Percentiles rank a stretch among this genome's conserved stretches.
Evolutionary conservation across 2,797 vertebrate genomes (phyloP).

Genomic region (Chaetophractus vellerosus): DNA sequence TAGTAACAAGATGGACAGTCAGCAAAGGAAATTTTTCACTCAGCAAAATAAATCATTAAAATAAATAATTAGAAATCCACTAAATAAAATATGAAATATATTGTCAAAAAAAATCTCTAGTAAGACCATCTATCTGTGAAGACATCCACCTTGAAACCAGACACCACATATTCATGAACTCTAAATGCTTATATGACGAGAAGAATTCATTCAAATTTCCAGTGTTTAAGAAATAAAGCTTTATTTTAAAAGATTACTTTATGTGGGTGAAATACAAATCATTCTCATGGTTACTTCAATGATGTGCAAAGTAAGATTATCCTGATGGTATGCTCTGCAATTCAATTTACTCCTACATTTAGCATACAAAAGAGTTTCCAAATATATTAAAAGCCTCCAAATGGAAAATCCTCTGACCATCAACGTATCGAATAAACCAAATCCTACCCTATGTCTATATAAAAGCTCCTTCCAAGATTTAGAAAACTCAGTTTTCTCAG

Average conservation of each 20-base stretch:
- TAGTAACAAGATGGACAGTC: background rate
- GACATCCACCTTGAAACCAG: background rate
- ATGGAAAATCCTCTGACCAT: background rate
- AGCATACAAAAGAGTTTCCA: background rate
- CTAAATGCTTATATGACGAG: background rate
- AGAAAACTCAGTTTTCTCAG: constrained; percentile 22
- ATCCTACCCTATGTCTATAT: background rate
- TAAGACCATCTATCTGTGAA: background rate
- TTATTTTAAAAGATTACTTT: constrained; percentile 66
- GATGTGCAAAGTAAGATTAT: constrained; percentile 25
- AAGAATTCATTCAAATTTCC: constrained; percentile 59
- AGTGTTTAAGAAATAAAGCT: constrained; percentile 52
- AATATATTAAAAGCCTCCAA: constrained; percentile 14
- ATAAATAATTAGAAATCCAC: constrained; percentile 35
- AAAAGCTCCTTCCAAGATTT: constrained; percentile 30
- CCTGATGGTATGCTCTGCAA: constrained; percentile 57
- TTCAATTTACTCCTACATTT: constrained; percentile 56
- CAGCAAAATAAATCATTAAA: constrained; percentile 61
- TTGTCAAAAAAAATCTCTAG: background rate
- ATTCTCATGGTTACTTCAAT: constrained; percentile 78
- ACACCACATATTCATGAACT: background rate
- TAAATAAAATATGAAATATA: constrained; percentile 47
- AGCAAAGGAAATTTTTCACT: constrained; percentile 55
- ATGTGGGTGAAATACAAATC: constrained; percentile 74
- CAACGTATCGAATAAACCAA: background rate